A percentile compares a stretch with the other conserved stretches of the same genome.
Conservation (phyloP, 2,797 vertebrate species). For the Galaxias olidus region DNA sequence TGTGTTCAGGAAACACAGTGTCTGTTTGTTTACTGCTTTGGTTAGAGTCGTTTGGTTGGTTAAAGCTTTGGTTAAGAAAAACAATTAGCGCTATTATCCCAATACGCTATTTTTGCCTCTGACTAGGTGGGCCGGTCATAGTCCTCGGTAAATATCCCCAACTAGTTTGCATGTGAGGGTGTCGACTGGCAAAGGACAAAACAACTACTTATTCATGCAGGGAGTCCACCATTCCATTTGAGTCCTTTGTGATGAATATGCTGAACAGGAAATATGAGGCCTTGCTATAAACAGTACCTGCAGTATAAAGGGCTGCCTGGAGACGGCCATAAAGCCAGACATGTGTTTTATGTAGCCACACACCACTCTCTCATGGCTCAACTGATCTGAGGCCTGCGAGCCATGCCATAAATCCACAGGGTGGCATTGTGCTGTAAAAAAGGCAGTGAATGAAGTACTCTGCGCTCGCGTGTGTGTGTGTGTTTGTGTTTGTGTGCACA, state of each 20-base stretch:
- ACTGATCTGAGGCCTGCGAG: conserved; percentile 1
- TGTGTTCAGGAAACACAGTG: no score
- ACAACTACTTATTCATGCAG: neutral
- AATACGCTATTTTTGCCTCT: no score
- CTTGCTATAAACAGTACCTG: neutral
- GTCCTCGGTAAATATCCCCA: no score
- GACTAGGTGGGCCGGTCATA: no score
- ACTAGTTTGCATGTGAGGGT: no score
- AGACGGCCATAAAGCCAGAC: conserved; percentile 1
- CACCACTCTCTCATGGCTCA: conserved; percentile 1
- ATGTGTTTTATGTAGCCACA: conserved; percentile 12
- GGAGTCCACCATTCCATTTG: neutral
- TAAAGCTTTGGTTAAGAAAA: no score
- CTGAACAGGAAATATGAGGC: neutral
- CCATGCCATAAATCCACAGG: neutral
- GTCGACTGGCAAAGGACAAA: conserved; percentile 7
- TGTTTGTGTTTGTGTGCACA: neutral
- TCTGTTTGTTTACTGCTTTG: no score
- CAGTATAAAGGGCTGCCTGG: neutral
- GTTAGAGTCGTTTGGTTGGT: no score
- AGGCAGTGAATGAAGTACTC: neutral
- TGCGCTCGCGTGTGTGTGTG: neutral
- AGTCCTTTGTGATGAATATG: neutral
- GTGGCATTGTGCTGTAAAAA: neutral
- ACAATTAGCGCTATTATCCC: no score